Evolutionary conservation across 2,888 invertebrate genomes (phyloP).

Genomic region (Busseola fusca): DNA sequence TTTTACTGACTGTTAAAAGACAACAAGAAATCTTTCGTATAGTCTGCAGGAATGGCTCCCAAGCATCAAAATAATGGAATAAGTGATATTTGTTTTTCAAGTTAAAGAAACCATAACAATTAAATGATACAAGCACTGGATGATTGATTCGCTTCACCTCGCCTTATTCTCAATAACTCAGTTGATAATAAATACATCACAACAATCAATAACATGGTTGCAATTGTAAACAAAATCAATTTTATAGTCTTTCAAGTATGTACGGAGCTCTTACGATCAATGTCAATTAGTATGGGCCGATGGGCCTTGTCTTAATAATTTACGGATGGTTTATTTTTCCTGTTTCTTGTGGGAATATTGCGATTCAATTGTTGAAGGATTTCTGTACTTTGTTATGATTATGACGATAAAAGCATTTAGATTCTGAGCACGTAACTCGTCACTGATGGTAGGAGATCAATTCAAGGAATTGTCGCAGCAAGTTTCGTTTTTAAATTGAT

Average conservation of each 20-base stretch:
- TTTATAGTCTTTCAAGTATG: conserved; percentile 28
- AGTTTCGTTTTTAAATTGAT: neutral
- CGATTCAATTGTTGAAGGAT: conserved; percentile 40
- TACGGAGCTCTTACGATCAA: conserved; percentile 38
- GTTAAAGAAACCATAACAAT: neutral
- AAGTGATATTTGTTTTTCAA: neutral
- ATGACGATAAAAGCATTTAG: conserved; percentile 1
- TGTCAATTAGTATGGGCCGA: conserved; percentile 41
- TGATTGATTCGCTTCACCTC: conserved; percentile 14
- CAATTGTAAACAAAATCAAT: conserved; percentile 37
- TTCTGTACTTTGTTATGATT: conserved; percentile 23
- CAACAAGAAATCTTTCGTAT: neutral
- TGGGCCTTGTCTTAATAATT: conserved; percentile 31
- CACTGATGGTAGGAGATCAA: conserved; percentile 13
- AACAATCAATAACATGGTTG: conserved; percentile 15
- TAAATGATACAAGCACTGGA: neutral
- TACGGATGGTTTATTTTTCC: conserved; percentile 42
- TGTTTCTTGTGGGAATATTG: conserved; percentile 42
- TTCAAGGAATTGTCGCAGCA: neutral
- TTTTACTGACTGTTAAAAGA: neutral
- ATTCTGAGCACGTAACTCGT: conserved; percentile 5
- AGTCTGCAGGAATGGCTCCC: neutral
- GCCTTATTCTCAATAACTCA: conserved; percentile 43
- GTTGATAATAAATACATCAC: conserved; percentile 39
- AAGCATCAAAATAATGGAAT: neutral